Conservation (phyloP, 2,113 vertebrate species). For the Macroglossus sobrinus region DNA sequence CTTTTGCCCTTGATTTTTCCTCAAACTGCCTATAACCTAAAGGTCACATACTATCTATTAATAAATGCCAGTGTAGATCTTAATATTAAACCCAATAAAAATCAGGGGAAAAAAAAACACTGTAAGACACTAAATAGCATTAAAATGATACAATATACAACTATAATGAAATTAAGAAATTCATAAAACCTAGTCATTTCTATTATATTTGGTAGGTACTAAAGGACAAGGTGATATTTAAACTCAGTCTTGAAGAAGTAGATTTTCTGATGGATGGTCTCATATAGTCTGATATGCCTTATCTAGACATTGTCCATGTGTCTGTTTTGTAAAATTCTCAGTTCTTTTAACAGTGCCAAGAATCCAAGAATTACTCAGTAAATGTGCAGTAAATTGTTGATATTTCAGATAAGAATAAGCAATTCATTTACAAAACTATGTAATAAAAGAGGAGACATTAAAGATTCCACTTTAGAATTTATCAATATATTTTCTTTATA, state of each 20-base stretch:
- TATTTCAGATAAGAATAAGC: not conserved
- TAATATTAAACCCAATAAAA: not conserved
- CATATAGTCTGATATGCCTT: not conserved
- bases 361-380: not conserved
- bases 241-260: not conserved
- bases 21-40: not conserved
- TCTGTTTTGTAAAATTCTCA: not conserved
- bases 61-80: not conserved
- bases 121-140: not conserved
- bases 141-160: not conserved
- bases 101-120: not conserved
- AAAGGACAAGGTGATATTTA: not conserved
- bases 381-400: not conserved
- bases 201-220: not conserved
- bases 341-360: not conserved
- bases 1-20: not conserved
- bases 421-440: not conserved
- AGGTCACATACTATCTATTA: not conserved
- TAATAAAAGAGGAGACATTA: not conserved
- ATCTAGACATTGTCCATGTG: not conserved
- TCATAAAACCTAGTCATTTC: not conserved
- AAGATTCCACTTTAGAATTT: not conserved
- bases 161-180: not conserved
- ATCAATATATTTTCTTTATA: not conserved
- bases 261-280: not conserved